Base-by-base conservation (phyloP, 2,888 invertebrate genomes). In the Drosophila nr. perissopoda region DNA sequence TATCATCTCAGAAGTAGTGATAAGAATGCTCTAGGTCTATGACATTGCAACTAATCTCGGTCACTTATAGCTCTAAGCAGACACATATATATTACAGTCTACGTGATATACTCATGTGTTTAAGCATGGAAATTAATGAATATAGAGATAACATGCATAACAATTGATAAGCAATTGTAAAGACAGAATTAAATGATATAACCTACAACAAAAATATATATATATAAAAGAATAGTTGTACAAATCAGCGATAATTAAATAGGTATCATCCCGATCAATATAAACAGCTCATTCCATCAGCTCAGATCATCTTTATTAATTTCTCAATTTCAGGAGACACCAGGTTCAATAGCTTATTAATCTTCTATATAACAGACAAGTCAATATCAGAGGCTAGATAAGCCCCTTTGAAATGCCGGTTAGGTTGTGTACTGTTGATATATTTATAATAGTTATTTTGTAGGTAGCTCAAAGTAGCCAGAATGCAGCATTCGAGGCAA, bases 391-490 rank as follows among this genome's bases (percentile, higher is more conserved):
- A 6, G 27, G 3, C 18, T 42, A 11, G 1, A 36, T 38, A 27
- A 54, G 7, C 11, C 11, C 10, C 13, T 34, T 34, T 13, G 13
- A 34, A 34, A 1, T 34, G 5, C 13, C 34, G 4, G 11, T 13
- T 1, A 34, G 1, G 34, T 13, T 13, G 34, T 34, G 34, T 34
- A 13, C 13, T 4, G 0, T 13, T 34, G 34, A 1, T 34, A 34
- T 10, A 34, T 34, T 34, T 27, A 16, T 7, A 40, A 10, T 4
- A 2, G 8, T 21, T 62, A n/a, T 38, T 48, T 27, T 49, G 67
- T 1, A 2, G 59, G 65, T 13, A 68, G 52, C 8, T 89, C 82
- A 33, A 90, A 83, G 56, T 85, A 90, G 1, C 90, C 89, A 16
- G 65, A 33, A 27, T 77, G 70, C 33, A 87, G 54, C 49, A 83